Evolutionary conservation across 30 jellyfish, hydroid and myxozoan species (phyloP), one percentile per base, ranked within the genome.

Genomic region (Clytia hemisphaerica): DNA sequence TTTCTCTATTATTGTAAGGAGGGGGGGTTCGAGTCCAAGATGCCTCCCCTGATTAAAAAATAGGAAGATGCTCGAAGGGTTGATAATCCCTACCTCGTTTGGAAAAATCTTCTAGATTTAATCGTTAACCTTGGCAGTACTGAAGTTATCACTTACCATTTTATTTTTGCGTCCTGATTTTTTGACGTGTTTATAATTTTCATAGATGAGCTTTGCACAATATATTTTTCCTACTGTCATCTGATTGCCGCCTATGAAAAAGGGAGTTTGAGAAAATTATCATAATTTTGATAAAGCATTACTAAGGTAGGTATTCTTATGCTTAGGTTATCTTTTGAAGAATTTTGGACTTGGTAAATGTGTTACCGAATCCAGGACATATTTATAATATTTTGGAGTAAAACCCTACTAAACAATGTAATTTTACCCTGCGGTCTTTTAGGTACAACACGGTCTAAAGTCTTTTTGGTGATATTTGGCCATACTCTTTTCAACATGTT

Each of bases 211-310:
- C 74, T 91, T 91, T 29, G 99, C 99, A 54, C 99, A 91, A 72
- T 91, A 91, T 4, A 91, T 91, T 71, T 91, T 91, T 25, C 99
- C 99, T 14, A 91, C 99, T 2, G 99, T 91, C 99, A 91, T 91
- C 50, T 91, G 99, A 61, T 83, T 91, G 26, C 95, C 82, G 0
- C 99, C 99, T 87, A 68, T 6, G 47, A 45, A 6, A 57, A 58
- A 51, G n/a, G 18, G 47, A 74, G 67, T n/a, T 2, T 2, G 10
- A 50, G 37, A 0, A 14, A 53, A 53, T 16, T 24, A 10, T 16
- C 0, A n/a, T 0, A 16, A n/a, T 12, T 10, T 42, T 10, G 53
- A 42, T 10, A 18, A 42, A 42, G 18, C 12, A 42, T 42, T 10
- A 9, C n/a, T 42, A 42, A 42, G 53, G 12, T 12, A 18, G 18